These are phyloP conservation scores for Eupeodes latifasciatus DNA, from an alignment of 2,888 invertebrate species.

Conservation along the genomic window DNA sequence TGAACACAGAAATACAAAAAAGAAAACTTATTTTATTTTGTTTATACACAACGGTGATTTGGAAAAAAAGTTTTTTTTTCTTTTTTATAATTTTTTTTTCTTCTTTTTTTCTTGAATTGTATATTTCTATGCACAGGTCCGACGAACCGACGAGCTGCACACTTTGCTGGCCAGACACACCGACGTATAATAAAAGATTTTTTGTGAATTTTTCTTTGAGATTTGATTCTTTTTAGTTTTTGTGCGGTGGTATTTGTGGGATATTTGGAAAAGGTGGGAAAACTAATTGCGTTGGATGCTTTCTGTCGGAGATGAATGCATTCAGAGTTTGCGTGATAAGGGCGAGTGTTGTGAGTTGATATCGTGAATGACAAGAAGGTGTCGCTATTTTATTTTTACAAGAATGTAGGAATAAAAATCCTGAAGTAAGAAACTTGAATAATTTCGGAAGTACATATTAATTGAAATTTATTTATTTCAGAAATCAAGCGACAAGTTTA, in stretches of 20 bases:
- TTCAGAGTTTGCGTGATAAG: constrained; percentile 34
- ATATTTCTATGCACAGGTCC: constrained; percentile 69
- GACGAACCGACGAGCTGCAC: constrained; percentile 70
- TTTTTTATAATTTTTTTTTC: constrained; percentile 41
- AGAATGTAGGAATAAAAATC: too few relatives aligned
- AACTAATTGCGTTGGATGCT: constrained; percentile 42
- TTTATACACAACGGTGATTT: constrained; percentile 66
- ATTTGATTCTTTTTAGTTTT: constrained; percentile 48
- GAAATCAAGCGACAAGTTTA: too few relatives aligned
- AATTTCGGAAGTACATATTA: too few relatives aligned
- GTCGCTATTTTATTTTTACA: neutral
- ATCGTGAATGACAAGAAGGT: constrained; percentile 10
- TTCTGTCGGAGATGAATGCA: neutral
- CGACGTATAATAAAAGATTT: constrained; percentile 65
- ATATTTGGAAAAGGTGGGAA: constrained; percentile 47
- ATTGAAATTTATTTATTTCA: too few relatives aligned
- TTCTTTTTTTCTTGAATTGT: constrained; percentile 43
- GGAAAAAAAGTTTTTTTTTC: constrained; percentile 56
- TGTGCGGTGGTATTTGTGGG: constrained; percentile 45
- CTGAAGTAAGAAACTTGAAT: too few relatives aligned
- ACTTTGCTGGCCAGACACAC: constrained; percentile 63
- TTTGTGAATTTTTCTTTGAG: constrained; percentile 67
- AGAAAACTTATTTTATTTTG: constrained; percentile 73
- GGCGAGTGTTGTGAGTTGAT: neutral
- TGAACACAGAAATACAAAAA: constrained; percentile 24